These are phyloP conservation scores for Oxygymnocypris stewartii DNA, from an alignment of 2,113 vertebrate genomes.

Conservation along the genomic window DNA sequence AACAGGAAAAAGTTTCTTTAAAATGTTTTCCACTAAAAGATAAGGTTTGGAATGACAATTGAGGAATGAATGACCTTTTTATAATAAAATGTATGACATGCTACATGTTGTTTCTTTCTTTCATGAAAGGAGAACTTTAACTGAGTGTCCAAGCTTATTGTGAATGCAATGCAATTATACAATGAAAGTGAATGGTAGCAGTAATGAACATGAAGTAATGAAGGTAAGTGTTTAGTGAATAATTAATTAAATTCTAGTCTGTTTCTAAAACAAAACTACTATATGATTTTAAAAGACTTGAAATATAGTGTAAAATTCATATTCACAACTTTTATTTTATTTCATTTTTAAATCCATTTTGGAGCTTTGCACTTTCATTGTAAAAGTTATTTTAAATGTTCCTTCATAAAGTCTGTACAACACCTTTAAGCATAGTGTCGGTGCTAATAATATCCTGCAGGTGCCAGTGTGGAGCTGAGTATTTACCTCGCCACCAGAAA, in stretches of 20 bases:
- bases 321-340: not conserved
- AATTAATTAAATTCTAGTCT: no score
- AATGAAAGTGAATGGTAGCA: no score
- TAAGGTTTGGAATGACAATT: not conserved
- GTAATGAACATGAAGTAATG: no score
- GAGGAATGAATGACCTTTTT: no score
- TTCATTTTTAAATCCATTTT: not conserved
- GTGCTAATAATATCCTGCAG: constrained; percentile 62
- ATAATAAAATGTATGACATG: no score
- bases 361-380: not conserved
- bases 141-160: no score
- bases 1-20: not conserved
- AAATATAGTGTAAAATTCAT: not conserved
- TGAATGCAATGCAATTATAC: no score
- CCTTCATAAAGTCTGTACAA: not conserved
- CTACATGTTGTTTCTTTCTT: no score
- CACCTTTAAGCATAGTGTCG: not conserved
- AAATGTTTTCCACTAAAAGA: not conserved
- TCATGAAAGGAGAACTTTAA: no score
- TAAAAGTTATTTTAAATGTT: not conserved
- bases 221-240: no score
- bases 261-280: no score
- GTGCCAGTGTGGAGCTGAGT: constrained; percentile 69
- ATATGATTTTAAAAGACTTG: not conserved
- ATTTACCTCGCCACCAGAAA: constrained; percentile 93